These are phyloP conservation scores for Plutomurus gul DNA, from an alignment of 1,140 invertebrate species.

Conservation along the genomic window DNA sequence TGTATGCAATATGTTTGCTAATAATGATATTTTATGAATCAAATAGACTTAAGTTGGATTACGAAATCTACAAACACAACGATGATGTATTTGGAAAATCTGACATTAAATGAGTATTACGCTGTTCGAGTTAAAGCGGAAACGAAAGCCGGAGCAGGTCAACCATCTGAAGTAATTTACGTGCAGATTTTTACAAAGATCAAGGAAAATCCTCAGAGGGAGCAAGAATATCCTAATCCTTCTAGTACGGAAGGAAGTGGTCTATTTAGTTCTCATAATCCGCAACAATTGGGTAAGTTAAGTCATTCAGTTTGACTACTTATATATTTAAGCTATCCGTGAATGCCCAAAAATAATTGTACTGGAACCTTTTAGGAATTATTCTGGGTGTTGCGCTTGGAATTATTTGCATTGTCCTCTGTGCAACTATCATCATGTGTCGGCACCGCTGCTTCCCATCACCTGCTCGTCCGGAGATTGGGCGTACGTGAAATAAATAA, in stretches of 20 bases:
- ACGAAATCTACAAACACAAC: conserved; percentile 36
- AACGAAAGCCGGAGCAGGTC: conserved; percentile 41
- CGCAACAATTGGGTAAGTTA: conserved; percentile 34
- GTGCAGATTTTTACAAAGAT: conserved; percentile 37
- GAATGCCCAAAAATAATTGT: background rate
- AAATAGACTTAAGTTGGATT: conserved; percentile 3
- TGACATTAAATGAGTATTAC: conserved; percentile 33
- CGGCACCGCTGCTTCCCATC: conserved; percentile 48
- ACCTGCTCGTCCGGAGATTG: conserved; percentile 16
- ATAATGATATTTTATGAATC: background rate
- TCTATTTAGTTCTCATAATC: conserved; percentile 1
- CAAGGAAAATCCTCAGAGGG: background rate
- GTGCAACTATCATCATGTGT: conserved; percentile 45
- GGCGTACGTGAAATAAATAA: background rate
- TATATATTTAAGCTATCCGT: background rate
- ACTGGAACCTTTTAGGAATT: conserved; percentile 30
- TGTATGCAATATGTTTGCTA: no score
- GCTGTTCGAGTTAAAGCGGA: conserved; percentile 44
- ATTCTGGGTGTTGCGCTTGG: conserved; percentile 37
- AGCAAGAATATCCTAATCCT: background rate
- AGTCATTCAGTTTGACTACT: background rate
- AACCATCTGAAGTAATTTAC: background rate
- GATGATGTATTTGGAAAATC: conserved; percentile 30
- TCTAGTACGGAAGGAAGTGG: background rate
- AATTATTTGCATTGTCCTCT: conserved; percentile 41